Conservation (phyloP, 2,797 vertebrate species). For the Lindbergichthys nudifrons region DNA sequence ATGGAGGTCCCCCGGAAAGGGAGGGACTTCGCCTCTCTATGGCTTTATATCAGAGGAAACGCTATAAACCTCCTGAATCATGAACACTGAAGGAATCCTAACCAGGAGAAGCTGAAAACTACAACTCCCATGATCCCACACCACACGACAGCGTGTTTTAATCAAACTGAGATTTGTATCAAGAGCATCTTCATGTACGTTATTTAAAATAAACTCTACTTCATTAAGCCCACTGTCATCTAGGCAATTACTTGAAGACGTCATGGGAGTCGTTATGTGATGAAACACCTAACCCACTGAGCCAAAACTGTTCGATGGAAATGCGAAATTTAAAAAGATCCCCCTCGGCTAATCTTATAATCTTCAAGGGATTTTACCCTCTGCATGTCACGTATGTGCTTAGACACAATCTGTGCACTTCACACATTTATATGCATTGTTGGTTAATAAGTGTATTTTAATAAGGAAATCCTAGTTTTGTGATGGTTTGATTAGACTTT, state of each 20-base stretch:
- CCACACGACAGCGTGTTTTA: too few relatives aligned
- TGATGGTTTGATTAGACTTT: neutral
- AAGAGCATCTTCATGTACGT: neutral
- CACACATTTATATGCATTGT: too few relatives aligned
- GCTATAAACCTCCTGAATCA: too few relatives aligned
- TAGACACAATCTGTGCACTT: constrained; percentile 9
- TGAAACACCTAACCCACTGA: constrained; percentile 30
- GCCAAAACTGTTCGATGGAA: constrained; percentile 39
- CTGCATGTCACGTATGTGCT: constrained; percentile 42
- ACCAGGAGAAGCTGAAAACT: too few relatives aligned
- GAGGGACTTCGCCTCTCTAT: too few relatives aligned
- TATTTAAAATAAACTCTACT: neutral
- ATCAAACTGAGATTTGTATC: too few relatives aligned
- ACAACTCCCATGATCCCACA: too few relatives aligned
- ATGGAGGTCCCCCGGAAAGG: too few relatives aligned
- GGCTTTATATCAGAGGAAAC: too few relatives aligned
- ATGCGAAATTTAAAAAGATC: constrained; percentile 53
- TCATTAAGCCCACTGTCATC: constrained; percentile 24
- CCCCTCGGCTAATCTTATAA: constrained; percentile 64
- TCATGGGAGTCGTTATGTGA: constrained; percentile 37
- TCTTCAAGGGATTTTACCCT: constrained; percentile 44
- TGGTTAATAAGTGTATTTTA: neutral
- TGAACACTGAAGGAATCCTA: too few relatives aligned
- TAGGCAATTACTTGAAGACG: constrained; percentile 27
- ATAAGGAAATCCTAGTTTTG: neutral